Evolutionary conservation across 2,113 vertebrate genomes (phyloP), one percentile per base, ranked within the genome.

Genomic region (Cairina moschata): DNA sequence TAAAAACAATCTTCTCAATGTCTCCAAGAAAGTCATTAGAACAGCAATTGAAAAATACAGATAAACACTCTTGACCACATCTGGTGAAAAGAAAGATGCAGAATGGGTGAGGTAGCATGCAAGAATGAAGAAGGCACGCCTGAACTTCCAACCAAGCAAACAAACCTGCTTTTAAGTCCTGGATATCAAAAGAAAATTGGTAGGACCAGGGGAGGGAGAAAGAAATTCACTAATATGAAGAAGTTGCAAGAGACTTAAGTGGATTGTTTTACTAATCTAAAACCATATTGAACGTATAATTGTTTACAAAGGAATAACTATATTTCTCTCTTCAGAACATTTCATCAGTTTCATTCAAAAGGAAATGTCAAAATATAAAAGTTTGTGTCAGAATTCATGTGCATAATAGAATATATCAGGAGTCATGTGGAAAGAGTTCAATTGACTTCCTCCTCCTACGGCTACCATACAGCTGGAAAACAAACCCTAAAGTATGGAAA

Each of bases 1-100:
- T 90, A 86, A 76, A 36, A 89, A 26, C 34, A 80, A 56, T 63
- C 22, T 62, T 66, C 63, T 54, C 65, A 55, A 29, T 17, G 40
- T 29, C 26, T 83, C 80, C 59, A 83, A 90, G 59, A 83, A 67
- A 83, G 18, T 28, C 83, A 67, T 56, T 72, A 78, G 91, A 67
- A 69, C 10, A 71, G 32, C 55, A 76, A 69, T 55, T 88, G 66
- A 90, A 86, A 82, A 77, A 28, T 13, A 65, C 5, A 26, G 44
- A 65, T 55, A 79, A 88, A 74, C 1, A 2, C 5, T 73, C 52
- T 48, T 78, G 32, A 76, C 65, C 16, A 46, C 59, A 90, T 69
- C 7, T 31, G 42, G 36, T 0, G 1, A 58, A 66, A 76, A 56
- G 62, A 36, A 14, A 88, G 29, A 86, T 22, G 46, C 11, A 36